Percentiles rank a stretch among this genome's conserved stretches.
These are phyloP conservation scores for Luidia sarsii DNA, from an alignment of 53 echinoderm and acorn worm species.

Conservation along the genomic window DNA sequence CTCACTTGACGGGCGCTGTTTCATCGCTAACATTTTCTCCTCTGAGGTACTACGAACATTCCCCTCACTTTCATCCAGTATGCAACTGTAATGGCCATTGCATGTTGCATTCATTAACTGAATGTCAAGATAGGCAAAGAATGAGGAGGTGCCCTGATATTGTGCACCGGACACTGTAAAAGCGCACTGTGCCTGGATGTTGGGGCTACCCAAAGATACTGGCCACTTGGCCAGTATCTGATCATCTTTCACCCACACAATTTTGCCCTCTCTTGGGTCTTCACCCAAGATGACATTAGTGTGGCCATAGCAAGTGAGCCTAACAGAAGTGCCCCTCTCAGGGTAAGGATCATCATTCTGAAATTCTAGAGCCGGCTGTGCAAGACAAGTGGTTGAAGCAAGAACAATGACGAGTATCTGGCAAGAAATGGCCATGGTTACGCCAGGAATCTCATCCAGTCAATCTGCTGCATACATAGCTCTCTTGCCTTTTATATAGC, in stretches of 20 bases:
- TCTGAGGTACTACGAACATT: background rate
- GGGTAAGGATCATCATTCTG: no score
- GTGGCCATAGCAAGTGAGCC: no score
- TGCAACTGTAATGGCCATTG: constrained; percentile 12
- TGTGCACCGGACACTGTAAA: background rate
- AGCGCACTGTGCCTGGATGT: background rate
- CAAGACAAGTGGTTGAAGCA: no score
- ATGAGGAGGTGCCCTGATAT: background rate
- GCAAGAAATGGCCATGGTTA: no score
- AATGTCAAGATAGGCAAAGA: background rate
- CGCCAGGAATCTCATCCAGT: no score
- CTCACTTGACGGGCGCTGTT: constrained; percentile 9
- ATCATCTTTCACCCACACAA: constrained; percentile 19
- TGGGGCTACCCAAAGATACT: no score
- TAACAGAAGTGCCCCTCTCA: no score
- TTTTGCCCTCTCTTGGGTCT: background rate
- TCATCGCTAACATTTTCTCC: background rate
- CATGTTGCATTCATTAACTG: constrained; percentile 7
- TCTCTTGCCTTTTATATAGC: no score
- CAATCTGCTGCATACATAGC: no score
- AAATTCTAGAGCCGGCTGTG: no score
- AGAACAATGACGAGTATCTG: no score
- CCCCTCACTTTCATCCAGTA: background rate
- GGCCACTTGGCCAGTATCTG: constrained; percentile 1
- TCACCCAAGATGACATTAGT: no score